These are phyloP conservation scores for Periophthalmodon schlosseri DNA, from an alignment of 2,113 vertebrate species.

Conservation along the genomic window DNA sequence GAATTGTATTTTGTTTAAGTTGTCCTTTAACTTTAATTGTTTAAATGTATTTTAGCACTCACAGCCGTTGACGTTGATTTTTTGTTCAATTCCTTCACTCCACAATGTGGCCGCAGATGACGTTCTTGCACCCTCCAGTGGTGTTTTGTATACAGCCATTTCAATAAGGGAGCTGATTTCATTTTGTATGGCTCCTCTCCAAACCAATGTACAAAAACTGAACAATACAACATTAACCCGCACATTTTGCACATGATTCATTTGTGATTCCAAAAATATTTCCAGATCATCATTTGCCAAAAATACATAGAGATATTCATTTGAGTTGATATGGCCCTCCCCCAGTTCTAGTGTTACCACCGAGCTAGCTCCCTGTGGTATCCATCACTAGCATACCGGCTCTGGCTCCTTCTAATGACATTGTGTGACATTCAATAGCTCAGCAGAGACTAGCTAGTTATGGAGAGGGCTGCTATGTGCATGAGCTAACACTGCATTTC, in stretches of 20 bases:
- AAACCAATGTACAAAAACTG: not conserved
- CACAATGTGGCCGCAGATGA: not conserved
- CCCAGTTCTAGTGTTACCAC: constrained; percentile 27
- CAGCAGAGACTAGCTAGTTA: constrained; percentile 45
- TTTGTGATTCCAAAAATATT: not conserved
- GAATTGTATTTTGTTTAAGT: no score
- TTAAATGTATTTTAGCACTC: no score
- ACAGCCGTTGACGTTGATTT: not conserved
- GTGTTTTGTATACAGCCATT: not conserved
- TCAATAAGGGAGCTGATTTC: not conserved
- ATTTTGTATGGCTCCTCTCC: not conserved
- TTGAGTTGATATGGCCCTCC: constrained; percentile 5
- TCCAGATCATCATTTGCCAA: not conserved
- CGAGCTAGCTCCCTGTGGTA: constrained; percentile 27
- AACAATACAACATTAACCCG: not conserved
- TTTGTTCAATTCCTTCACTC: not conserved
- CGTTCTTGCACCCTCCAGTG: not conserved
- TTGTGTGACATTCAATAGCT: constrained; percentile 62
- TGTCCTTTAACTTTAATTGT: no score
- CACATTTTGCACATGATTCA: not conserved
- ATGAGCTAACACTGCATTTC: constrained; percentile 14
- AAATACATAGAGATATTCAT: not conserved
- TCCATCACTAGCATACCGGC: constrained; percentile 11
- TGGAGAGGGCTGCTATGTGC: constrained; percentile 43
- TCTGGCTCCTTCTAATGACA: constrained; percentile 62